Base-by-base conservation (phyloP, 2,113 vertebrate genomes). In the Macrotis lagotis region DNA sequence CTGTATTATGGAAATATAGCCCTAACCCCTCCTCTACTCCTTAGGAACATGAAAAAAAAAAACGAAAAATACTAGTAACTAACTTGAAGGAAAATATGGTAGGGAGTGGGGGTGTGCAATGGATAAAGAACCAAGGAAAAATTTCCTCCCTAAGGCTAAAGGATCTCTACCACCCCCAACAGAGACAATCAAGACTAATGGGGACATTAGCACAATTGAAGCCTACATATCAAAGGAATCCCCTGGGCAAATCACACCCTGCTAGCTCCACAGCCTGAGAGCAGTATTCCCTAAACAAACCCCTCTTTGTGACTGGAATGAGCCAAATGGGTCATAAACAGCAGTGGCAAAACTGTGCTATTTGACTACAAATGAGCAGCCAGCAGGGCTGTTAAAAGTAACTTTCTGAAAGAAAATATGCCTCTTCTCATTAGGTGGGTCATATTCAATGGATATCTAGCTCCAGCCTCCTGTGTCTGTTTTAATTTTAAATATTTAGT, bases 321-420 rank as follows among this genome's bases (percentile, higher is more conserved):
- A 97, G 47, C 3, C 2, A 94, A 31, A 95, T 94, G 92, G 66
- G 37, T 98, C 90, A 48, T 95, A 96, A 98, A 97, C 97, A 97
- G 95, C 90, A 74, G 83, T 97, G 97, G 96, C 96, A 98, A 83
- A 83, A 83, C n/a, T 83, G 66, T 44, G n/a, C n/a, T 24, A 19
- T 95, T 96, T 97, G 96, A 97, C 98, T 98, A 95, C 97, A 97
- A 96, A 97, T 93, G 83, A 97, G 95, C 96, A 95, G 96, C 97
- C 97, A 96, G 93, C 95, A 97, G 97, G 97, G 97, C 94, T 96
- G 93, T 97, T 97, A 97, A 97, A 98, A 98, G 95, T 97, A 97
- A 95, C 95, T 97, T 94, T 96, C 66, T 92, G 95, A 89, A 98
- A 93, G 95, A 97, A 98, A 98, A 97, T 90, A 94, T 91, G 92